phyloP scores from a whole-genome alignment of 1,140 invertebrate genomes.

The Harpegnathos saltator region DNA sequence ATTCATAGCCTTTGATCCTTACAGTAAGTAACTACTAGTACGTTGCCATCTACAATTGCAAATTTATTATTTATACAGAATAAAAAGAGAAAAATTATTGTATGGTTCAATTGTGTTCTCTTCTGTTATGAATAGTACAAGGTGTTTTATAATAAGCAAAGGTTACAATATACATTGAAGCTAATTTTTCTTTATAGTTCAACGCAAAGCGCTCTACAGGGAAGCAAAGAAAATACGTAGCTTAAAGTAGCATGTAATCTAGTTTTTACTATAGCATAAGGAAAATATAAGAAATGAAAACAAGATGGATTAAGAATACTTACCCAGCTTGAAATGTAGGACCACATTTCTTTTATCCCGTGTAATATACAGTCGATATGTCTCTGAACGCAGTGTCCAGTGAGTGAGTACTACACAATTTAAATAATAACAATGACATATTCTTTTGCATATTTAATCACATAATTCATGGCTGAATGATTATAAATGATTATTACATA shows the following conservation, averaged over 20 bases:
- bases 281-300: too few species aligned
- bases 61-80: background rate
- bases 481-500: too few species aligned
- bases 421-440: too few species aligned
- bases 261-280: background rate
- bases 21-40: constrained; percentile 87
- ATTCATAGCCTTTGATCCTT: constrained; percentile 91
- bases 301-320: too few species aligned
- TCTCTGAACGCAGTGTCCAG: too few species aligned
- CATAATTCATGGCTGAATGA: too few species aligned
- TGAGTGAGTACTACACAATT: too few species aligned
- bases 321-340: too few species aligned
- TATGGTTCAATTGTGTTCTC: constrained; percentile 5
- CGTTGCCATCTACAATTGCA: background rate
- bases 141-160: background rate
- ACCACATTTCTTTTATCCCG: too few species aligned
- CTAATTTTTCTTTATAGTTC: constrained; percentile 87
- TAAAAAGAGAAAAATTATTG: background rate
- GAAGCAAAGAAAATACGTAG: constrained; percentile 90
- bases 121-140: constrained; percentile 19
- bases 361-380: too few species aligned
- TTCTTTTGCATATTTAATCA: too few species aligned
- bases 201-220: constrained; percentile 87
- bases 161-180: background rate
- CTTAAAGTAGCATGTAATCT: constrained; percentile 65